Base-by-base conservation (phyloP, 2,888 invertebrate species). In the Dichetophora obliterata region DNA sequence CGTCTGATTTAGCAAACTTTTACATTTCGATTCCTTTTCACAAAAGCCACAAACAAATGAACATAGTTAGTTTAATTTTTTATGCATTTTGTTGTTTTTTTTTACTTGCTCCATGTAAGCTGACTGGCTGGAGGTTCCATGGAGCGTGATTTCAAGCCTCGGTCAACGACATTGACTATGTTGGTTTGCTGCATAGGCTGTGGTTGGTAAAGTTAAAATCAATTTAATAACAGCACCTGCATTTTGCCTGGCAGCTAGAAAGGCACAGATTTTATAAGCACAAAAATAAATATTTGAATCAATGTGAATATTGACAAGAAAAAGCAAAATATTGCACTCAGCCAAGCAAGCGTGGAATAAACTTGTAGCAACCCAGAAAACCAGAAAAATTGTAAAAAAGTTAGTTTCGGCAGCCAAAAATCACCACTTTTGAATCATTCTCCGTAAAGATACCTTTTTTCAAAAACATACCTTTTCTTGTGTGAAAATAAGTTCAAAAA, bases 1-100 rank as follows among this genome's bases (percentile, higher is more conserved):
- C 75, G 72, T 43, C 75, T 59, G 72, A 69, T 77, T 77, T 65
- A 73, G 63, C 59, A 61, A 59, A 24, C 43, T 34, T 52, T 37
- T 48, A 16, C 66, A 19, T n/a, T 37, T 6, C 43, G 59, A 73
- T 37, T 70, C 63, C 65, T 70, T 63, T 65, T 54, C 63, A 34
- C 52, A 74, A 52, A 37, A 65, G 24, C 37, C 22, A 57, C 54
- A 37, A 14, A 54, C 11, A 34, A 70, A 70, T 19, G 11, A 22
- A 22, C 16, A 8, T 9, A 63, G 43, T 5, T 37, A 19, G 22
- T 34, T 57, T 57, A n/a, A n/a, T n/a, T 70, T 54, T 37, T 31
- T 54, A 57, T 57, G n/a, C 37, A n/a, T 19, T 11, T 57, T 70
- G 70, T 34, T 9, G 24, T 34, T 19, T 54, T 37, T 34, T 19